Conservation (phyloP, 1,140 invertebrate species). For the Idris sp. region DNA sequence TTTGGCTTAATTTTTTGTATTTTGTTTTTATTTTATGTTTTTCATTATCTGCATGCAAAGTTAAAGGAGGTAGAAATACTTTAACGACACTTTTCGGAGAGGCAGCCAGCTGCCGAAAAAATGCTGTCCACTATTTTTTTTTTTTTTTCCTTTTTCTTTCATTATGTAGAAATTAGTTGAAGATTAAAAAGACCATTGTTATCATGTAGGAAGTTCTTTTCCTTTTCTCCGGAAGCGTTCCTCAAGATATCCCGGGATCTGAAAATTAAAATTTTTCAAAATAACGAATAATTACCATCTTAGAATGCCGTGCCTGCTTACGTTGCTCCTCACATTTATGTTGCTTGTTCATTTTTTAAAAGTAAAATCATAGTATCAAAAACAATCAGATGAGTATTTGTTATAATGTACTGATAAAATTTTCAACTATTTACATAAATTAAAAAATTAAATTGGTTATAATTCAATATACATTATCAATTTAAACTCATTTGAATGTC, state of each 20-base stretch:
- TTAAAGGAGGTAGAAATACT: constrained; percentile 41
- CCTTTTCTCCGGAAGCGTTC: constrained; percentile 73
- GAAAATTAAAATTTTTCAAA: constrained; percentile 75
- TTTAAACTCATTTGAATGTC: no score
- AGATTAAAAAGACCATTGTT: constrained; percentile 59
- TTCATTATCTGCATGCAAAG: constrained; percentile 24
- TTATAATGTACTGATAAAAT: no score
- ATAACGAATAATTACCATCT: constrained; percentile 53
- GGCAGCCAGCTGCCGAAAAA: constrained; percentile 60
- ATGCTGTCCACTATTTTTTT: constrained; percentile 43
- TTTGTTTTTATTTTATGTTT: constrained; percentile 15
- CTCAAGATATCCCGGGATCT: constrained; percentile 76
- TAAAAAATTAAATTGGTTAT: no score
- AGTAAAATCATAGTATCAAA: no score
- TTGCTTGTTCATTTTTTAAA: constrained; percentile 13
- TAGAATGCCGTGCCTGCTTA: constrained; percentile 23
- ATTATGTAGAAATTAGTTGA: constrained; percentile 49
- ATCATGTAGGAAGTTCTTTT: constrained; percentile 74
- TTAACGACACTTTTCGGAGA: constrained; percentile 40
- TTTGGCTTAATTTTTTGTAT: constrained; percentile 14
- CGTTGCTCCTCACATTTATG: constrained; percentile 7
- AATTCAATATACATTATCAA: no score
- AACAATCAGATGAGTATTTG: no score
- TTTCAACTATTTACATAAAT: no score
- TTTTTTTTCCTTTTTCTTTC: constrained; percentile 7